Percentiles rank a stretch among this genome's conserved stretches.
Conservation (phyloP, 2,113 vertebrate species). For the Cyanocitta stelleri region DNA sequence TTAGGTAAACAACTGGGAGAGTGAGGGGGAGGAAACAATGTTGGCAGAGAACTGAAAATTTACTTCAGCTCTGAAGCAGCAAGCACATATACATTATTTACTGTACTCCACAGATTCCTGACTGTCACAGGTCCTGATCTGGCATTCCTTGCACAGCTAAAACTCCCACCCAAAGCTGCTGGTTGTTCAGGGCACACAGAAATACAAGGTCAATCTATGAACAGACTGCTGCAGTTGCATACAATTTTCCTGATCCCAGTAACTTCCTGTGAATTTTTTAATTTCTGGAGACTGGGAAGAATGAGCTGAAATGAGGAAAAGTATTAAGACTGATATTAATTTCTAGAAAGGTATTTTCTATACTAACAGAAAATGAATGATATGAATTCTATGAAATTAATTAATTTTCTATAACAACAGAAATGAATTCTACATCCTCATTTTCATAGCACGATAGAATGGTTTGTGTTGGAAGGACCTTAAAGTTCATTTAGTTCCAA, state of each 20-base stretch:
- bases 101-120: slow-evolving; percentile 45
- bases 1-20: slow-evolving; percentile 49
- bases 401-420: background rate
- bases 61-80: slow-evolving; percentile 6
- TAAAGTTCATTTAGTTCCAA: background rate
- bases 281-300: background rate
- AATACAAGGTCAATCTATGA: background rate
- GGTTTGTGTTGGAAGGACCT: background rate
- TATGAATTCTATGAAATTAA: background rate
- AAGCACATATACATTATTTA: slow-evolving; percentile 30
- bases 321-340: background rate
- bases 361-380: background rate
- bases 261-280: background rate
- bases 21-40: slow-evolving; percentile 14
- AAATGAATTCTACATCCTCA: background rate
- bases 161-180: slow-evolving; percentile 11
- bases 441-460: background rate
- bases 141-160: background rate
- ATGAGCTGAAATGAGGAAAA: background rate
- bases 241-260: background rate
- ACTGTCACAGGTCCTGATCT: slow-evolving; percentile 36
- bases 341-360: background rate
- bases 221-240: background rate
- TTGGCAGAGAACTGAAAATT: slow-evolving; percentile 17
- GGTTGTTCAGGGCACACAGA: background rate